phyloP scores from a whole-genome alignment of 2,113 vertebrate genomes.

The Phrynosoma blainvillii region DNA sequence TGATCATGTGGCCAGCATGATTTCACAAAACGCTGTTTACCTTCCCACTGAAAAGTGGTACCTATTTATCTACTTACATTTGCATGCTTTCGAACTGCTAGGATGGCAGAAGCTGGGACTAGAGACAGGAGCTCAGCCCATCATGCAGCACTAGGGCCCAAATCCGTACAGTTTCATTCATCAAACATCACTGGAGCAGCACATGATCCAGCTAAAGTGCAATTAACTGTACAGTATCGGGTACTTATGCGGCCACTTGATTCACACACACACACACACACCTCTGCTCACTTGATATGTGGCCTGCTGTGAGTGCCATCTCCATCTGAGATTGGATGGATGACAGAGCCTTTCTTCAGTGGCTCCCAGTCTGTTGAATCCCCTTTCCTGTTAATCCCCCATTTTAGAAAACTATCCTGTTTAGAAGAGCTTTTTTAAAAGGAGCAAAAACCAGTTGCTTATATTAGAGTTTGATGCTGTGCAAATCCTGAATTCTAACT shows the following conservation, averaged over 20 bases:
- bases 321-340: background rate
- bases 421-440: background rate
- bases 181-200: background rate
- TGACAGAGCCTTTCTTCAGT: background rate
- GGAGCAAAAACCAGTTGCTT: background rate
- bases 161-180: background rate
- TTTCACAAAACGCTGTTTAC: no score
- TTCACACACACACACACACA: background rate
- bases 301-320: background rate
- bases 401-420: background rate
- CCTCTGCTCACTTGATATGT: background rate
- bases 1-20: no score
- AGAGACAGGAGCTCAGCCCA: no score
- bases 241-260: background rate
- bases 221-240: background rate
- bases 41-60: no score
- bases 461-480: background rate
- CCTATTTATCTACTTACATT: no score
- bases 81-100: no score
- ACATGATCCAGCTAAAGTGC: background rate
- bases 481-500: background rate
- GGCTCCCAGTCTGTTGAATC: background rate
- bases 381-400: background rate
- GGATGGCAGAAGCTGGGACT: no score
- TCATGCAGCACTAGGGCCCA: no score